phyloP scores from a whole-genome alignment of 2,888 invertebrate species.

The Drosophila algonquin region DNA sequence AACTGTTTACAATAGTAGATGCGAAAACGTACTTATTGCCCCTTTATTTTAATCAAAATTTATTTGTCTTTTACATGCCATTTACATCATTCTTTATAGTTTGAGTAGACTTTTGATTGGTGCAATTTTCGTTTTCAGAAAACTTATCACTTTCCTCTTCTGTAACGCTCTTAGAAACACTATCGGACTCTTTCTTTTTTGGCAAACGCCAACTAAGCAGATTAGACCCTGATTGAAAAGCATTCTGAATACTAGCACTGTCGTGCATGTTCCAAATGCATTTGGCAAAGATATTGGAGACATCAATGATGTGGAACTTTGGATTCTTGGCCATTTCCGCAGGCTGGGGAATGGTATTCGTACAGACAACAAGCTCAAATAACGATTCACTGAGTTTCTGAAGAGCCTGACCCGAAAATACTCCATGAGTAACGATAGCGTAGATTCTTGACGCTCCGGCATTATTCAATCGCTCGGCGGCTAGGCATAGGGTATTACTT shows the following conservation, averaged over 20 bases:
- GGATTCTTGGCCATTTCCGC: not conserved
- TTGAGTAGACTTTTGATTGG: not conserved
- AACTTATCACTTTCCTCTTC: no score
- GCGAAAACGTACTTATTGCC: not conserved
- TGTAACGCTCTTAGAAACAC: not conserved
- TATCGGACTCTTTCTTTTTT: not conserved
- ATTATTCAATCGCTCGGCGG: slow-evolving; percentile 3
- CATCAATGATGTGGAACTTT: slow-evolving; percentile 29
- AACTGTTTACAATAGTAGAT: not conserved
- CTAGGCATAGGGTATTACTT: slow-evolving; percentile 14
- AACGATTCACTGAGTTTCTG: slow-evolving; percentile 5
- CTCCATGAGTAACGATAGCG: slow-evolving; percentile 28
- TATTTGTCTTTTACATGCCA: no score
- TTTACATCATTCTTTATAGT: not conserved
- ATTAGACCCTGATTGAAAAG: not conserved
- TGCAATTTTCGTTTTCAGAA: not conserved
- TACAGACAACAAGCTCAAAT: slow-evolving; percentile 17
- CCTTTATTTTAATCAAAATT: not conserved
- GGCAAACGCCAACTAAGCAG: not conserved
- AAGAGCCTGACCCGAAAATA: slow-evolving; percentile 21
- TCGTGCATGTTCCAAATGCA: slow-evolving; percentile 14
- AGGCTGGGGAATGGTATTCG: slow-evolving; percentile 30
- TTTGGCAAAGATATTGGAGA: slow-evolving; percentile 18
- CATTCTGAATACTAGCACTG: slow-evolving; percentile 7
- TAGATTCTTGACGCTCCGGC: slow-evolving; percentile 22